Conservation (phyloP, 1,140 invertebrate genomes). For the Phymorhynchus buccinoides region DNA sequence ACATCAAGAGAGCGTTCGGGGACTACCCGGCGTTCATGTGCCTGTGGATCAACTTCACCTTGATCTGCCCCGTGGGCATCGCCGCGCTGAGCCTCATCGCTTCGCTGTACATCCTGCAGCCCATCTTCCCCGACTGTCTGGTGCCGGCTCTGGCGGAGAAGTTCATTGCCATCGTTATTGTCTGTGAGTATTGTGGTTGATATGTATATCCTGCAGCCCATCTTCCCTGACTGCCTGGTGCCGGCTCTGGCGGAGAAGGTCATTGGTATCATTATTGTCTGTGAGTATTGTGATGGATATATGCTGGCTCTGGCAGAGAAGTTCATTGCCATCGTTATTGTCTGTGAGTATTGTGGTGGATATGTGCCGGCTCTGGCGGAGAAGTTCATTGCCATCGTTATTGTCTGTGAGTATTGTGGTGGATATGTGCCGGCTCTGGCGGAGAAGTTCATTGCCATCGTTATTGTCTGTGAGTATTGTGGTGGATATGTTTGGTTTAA, state of each 20-base stretch:
- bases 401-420: no score
- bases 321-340: conserved; percentile 56
- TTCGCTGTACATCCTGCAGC: conserved; percentile 93
- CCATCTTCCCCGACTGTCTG: conserved; percentile 80
- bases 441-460: no score
- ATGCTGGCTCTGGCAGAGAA: conserved; percentile 54
- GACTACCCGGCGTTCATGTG: conserved; percentile 63
- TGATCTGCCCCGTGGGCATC: conserved; percentile 89
- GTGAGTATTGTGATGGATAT: no score
- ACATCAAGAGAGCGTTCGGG: conserved; percentile 91
- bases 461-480: no score
- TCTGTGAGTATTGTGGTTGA: conserved; percentile 62
- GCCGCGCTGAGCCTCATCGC: conserved; percentile 96
- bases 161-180: conserved; percentile 56
- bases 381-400: no score
- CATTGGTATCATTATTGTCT: conserved; percentile 55
- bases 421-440: no score
- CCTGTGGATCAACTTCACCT: conserved; percentile 68
- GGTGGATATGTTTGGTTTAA: no score
- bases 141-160: conserved; percentile 54
- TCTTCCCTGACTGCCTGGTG: conserved; percentile 78
- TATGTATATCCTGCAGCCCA: conserved; percentile 92
- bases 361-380: no score
- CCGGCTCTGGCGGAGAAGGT: conserved; percentile 55
- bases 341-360: conserved; percentile 62